Conservation (phyloP, 2,888 invertebrate species). For the Orthonevra nobilis region DNA sequence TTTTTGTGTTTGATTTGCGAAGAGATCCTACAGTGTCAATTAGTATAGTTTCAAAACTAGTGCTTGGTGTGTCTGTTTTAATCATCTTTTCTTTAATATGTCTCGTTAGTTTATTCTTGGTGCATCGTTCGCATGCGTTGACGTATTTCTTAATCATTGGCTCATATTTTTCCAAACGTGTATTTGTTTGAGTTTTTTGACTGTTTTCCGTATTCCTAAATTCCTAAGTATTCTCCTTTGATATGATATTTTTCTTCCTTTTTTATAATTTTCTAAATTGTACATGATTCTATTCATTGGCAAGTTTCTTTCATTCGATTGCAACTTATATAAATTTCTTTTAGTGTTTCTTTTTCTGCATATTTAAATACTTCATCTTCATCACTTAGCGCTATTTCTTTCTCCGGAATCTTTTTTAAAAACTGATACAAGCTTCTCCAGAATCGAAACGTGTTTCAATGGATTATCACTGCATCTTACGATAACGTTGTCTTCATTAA, state of each 20-base stretch:
- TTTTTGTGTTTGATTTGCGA: background rate
- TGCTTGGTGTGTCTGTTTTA: conserved; percentile 42
- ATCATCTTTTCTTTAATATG: conserved; percentile 31
- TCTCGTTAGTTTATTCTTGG: conserved; percentile 20
- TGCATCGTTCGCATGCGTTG: conserved; percentile 22
- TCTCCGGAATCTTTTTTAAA: too few relatives aligned
- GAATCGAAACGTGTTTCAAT: too few relatives aligned
- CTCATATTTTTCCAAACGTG: conserved; percentile 42
- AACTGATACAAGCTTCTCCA: too few relatives aligned
- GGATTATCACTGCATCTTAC: too few relatives aligned
- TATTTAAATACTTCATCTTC: too few relatives aligned
- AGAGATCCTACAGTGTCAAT: conserved; percentile 37
- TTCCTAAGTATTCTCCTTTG: background rate
- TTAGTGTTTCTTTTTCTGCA: too few relatives aligned
- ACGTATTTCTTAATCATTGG: background rate
- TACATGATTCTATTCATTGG: conserved; percentile 4
- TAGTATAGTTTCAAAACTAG: conserved; percentile 43
- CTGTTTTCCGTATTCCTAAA: background rate
- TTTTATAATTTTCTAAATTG: background rate
- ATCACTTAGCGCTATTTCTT: too few relatives aligned
- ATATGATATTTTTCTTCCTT: background rate
- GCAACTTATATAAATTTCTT: conserved; percentile 18
- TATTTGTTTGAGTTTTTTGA: conserved; percentile 33
- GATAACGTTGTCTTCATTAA: too few relatives aligned
- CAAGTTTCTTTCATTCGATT: conserved; percentile 13